Base-by-base conservation (phyloP, 2,113 vertebrate genomes). In the Corythornis vintsioides region DNA sequence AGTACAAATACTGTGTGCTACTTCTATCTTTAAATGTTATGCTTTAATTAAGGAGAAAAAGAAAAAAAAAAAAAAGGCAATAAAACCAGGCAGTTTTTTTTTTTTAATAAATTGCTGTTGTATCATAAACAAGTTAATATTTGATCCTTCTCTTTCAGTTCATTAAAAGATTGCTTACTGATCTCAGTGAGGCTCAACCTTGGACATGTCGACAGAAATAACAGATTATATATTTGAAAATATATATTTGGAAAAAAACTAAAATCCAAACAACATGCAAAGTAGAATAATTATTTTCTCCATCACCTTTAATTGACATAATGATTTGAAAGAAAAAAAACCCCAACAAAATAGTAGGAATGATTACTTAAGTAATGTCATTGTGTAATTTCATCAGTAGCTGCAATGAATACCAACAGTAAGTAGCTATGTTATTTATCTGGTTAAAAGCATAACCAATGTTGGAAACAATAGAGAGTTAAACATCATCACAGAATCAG, bases 401-500 rank as follows among this genome's bases (percentile, higher is more conserved):
- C 83, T 92, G 64, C 84, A 96, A 96, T 69, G 6, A 40, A 75
- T 19, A 25, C 64, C 57, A 94, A 81, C n/a, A 90, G 47, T 63
- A 83, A 86, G 25, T 12, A 59, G 35, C 11, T 86, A 4, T 25
- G 16, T 35, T 28, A 15, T 43, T 15, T 79, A 26, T 10, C 26
- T 72, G 15, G 24, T 57, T 74, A 56, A 55, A 95, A 91, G 28
- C 60, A 43, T 74, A 47, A 83, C 28, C 75, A 31, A 42, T 53
- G 9, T 26, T 90, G 15, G 13, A 76, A 77, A 65, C 6, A 74
- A 24, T 4, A 59, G 5, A 83, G 38, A 73, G 40, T 33, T 55
- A 77, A 76, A 77, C 59, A 38, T 35, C 11, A 33, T 43, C 28
- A 61, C 9, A 43, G 7, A 86, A 24, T 61, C 15, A 31, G 40